A percentile compares a stretch with the other conserved stretches of the same genome.
Conservation (phyloP, 2,113 vertebrate genomes). For the Sylvietta virens region DNA sequence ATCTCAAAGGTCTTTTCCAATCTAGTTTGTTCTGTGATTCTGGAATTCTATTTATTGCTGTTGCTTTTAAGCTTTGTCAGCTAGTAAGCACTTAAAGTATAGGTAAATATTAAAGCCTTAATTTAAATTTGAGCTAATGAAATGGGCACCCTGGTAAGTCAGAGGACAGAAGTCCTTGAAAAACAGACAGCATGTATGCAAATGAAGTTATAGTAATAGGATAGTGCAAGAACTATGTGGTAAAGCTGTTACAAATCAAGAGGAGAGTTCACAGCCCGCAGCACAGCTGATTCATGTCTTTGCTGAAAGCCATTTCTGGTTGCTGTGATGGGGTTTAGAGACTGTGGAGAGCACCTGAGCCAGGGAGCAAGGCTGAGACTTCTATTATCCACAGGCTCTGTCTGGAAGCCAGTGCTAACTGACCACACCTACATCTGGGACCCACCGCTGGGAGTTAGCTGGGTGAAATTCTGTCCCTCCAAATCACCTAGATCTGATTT, state of each 20-base stretch:
- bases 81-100: not conserved
- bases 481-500: not conserved
- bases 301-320: not conserved
- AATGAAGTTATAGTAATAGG: not conserved
- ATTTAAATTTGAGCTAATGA: not conserved
- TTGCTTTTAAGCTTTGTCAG: not conserved
- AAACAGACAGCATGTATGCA: not conserved
- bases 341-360: not conserved
- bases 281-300: not conserved
- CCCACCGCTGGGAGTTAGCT: not conserved
- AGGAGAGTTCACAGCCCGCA: not conserved
- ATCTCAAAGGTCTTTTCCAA: not conserved
- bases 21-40: not conserved
- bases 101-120: conserved; percentile 13
- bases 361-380: not conserved
- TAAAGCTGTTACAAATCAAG: not conserved
- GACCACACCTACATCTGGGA: not conserved
- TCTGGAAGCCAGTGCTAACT: not conserved
- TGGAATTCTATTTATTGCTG: not conserved
- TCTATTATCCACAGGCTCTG: not conserved
- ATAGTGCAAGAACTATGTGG: not conserved
- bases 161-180: not conserved
- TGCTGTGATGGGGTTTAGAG: not conserved
- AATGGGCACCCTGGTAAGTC: not conserved
- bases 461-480: not conserved